Conservation (phyloP, 1,140 invertebrate genomes). For the Bicyclus anynana region DNA sequence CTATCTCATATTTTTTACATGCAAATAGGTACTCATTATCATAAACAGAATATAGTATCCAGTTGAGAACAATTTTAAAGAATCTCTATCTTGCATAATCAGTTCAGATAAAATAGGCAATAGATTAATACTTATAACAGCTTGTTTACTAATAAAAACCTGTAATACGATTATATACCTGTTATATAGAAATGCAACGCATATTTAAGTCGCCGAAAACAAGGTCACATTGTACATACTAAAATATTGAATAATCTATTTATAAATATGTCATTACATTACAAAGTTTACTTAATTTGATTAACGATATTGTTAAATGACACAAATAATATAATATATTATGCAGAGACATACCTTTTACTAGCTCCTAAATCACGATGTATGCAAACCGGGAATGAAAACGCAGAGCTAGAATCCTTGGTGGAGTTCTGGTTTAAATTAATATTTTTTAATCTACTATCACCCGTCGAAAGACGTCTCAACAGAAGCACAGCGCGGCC, state of each 20-base stretch:
- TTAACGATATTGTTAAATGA: not conserved
- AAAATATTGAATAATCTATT: not conserved
- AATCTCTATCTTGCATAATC: not conserved
- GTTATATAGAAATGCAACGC: not conserved
- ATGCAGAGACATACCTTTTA: conserved; percentile 46
- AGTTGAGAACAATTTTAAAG: not conserved
- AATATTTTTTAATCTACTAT: conserved; percentile 62
- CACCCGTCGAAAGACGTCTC: conserved; percentile 62
- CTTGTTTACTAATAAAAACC: not conserved
- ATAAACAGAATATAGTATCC: too few species aligned
- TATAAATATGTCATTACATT: not conserved
- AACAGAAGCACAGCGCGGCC: conserved; percentile 62
- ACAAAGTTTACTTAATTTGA: not conserved
- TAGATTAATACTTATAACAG: too few species aligned
- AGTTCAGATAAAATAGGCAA: not conserved
- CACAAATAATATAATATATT: not conserved
- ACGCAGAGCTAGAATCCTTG: conserved; percentile 52
- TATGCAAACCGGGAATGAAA: conserved; percentile 43
- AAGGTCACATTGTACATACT: conserved; percentile 12
- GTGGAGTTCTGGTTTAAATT: conserved; percentile 55
- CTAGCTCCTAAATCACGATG: conserved; percentile 51
- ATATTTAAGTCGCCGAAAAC: conserved; percentile 4
- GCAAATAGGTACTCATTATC: too few species aligned
- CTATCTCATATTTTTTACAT: too few species aligned
- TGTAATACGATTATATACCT: not conserved